Conservation (phyloP, 2,888 invertebrate genomes). For the Drosophila peninsularis region DNA sequence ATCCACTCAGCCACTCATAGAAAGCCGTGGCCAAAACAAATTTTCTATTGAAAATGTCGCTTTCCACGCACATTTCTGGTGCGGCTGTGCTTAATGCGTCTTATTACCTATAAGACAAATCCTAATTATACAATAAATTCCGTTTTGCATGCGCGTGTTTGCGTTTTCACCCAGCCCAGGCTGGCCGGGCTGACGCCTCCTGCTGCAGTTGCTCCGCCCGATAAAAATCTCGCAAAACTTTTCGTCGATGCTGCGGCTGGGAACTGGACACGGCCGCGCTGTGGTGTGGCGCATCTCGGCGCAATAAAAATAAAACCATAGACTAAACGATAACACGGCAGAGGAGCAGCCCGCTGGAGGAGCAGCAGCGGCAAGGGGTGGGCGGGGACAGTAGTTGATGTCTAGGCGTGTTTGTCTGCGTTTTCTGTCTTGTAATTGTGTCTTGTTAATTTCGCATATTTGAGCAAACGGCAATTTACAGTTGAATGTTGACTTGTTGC, state of each 20-base stretch:
- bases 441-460: slow-evolving; percentile 82
- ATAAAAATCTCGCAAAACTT: slow-evolving; percentile 75
- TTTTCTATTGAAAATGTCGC: slow-evolving; percentile 42
- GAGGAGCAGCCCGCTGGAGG: slow-evolving; percentile 13
- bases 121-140: slow-evolving; percentile 84
- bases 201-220: slow-evolving; percentile 48
- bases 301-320: slow-evolving; percentile 79
- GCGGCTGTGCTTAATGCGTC: slow-evolving; percentile 69
- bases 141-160: slow-evolving; percentile 78
- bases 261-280: slow-evolving; percentile 32
- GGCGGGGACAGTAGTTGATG: slow-evolving; percentile 49
- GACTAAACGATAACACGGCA: slow-evolving; percentile 76
- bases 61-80: slow-evolving; percentile 56
- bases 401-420: slow-evolving; percentile 74
- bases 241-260: slow-evolving; percentile 39
- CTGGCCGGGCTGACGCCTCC: slow-evolving; percentile 25
- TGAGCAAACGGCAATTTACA: slow-evolving; percentile 80
- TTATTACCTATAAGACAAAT: slow-evolving; percentile 83
- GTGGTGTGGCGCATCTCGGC: slow-evolving; percentile 60
- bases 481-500: slow-evolving; percentile 56
- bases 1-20: slow-evolving; percentile 24
- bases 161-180: slow-evolving; percentile 70
- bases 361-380: slow-evolving; percentile 21
- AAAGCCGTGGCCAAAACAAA: slow-evolving; percentile 35
- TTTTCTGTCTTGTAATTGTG: slow-evolving; percentile 78